phyloP scores from a whole-genome alignment of 1,140 invertebrate genomes.

The Drosophila micromelanica region DNA sequence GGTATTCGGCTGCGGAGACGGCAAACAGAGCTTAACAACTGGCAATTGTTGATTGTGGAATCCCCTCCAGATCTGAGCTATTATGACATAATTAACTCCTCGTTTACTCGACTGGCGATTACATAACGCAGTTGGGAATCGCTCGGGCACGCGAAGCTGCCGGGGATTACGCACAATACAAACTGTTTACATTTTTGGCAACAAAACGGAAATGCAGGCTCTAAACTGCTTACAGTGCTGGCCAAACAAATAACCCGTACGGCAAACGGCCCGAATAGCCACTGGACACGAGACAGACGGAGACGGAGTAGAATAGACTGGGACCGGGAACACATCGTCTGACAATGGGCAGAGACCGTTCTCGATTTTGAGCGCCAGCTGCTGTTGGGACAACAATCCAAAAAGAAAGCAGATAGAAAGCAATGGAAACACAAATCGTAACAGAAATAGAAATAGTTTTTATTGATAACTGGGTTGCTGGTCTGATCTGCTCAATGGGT shows the following conservation, averaged over 20 bases:
- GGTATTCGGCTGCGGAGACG: background rate
- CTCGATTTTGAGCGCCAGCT: constrained; percentile 42
- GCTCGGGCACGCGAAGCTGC: constrained; percentile 14
- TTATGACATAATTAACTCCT: constrained; percentile 81
- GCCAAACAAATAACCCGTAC: constrained; percentile 78
- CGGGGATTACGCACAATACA: constrained; percentile 71
- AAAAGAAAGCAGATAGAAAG: constrained; percentile 60
- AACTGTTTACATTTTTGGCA: constrained; percentile 78
- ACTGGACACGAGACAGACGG: background rate
- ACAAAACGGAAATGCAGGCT: constrained; percentile 74
- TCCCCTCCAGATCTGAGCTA: constrained; percentile 44
- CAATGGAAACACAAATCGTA: constrained; percentile 33
- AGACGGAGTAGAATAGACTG: background rate
- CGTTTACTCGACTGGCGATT: constrained; percentile 63
- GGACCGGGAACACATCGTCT: constrained; percentile 43
- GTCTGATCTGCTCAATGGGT: constrained; percentile 67
- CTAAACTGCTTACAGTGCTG: constrained; percentile 56
- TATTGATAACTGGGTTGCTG: constrained; percentile 73
- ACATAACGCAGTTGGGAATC: constrained; percentile 60
- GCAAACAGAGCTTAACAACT: constrained; percentile 42
- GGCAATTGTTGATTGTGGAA: constrained; percentile 35
- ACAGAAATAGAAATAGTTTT: constrained; percentile 57
- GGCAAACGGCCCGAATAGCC: background rate
- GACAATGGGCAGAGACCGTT: constrained; percentile 50
- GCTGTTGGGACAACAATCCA: constrained; percentile 21